These are phyloP conservation scores for Lepas anatifera DNA, from an alignment of 2,888 invertebrate genomes.

Conservation along the genomic window DNA sequence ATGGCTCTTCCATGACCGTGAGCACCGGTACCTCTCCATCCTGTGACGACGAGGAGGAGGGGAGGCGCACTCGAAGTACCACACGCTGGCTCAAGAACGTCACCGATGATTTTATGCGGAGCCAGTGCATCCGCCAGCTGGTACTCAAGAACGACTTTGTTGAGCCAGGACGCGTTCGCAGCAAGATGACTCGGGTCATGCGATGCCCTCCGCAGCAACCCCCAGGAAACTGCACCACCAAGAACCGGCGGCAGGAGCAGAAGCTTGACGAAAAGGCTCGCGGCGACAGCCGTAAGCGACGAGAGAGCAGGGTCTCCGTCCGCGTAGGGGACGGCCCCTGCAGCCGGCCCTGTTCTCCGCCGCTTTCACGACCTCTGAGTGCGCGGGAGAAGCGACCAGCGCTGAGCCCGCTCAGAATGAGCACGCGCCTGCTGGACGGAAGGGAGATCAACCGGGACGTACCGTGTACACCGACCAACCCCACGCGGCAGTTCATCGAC, in stretches of 20 bases:
- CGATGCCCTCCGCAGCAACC: not conserved
- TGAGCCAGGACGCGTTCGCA: constrained; percentile 1
- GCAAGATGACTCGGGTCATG: not conserved
- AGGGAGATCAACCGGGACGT: not conserved
- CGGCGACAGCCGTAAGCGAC: not conserved
- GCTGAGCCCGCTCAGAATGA: not conserved
- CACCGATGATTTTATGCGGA: not conserved
- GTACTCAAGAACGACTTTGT: not conserved
- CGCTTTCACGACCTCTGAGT: not conserved
- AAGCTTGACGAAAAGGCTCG: not conserved
- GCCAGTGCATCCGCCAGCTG: not conserved
- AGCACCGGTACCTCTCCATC: not conserved
- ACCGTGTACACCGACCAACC: not conserved
- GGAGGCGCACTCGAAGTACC: not conserved
- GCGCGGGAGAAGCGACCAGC: not conserved
- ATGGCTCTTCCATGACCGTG: not conserved
- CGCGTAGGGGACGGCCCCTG: not conserved
- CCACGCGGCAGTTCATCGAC: not conserved
- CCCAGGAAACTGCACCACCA: not conserved
- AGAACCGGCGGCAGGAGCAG: no score
- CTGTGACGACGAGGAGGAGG: not conserved
- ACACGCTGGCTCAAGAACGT: not conserved
- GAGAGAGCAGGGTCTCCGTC: not conserved
- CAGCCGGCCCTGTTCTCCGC: no score
- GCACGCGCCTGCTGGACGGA: not conserved